Conservation (phyloP, 2,113 vertebrate genomes). For the Myiopsitta monachus region DNA sequence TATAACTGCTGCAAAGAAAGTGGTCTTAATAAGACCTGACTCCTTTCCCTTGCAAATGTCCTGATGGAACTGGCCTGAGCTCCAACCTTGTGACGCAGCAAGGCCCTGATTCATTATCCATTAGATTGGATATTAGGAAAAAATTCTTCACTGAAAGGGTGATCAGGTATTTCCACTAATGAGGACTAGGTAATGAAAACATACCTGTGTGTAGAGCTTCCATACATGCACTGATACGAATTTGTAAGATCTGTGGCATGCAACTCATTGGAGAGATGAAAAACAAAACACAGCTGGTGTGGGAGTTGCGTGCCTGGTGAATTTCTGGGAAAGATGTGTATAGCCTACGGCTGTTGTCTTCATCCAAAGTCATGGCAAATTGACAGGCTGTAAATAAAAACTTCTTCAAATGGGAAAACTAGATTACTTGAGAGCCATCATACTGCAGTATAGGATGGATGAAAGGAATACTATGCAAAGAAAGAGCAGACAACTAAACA, state of each 20-base stretch:
- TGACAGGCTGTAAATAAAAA: background rate
- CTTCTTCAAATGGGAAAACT: background rate
- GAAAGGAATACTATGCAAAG: background rate
- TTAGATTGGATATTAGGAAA: background rate
- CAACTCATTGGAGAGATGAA: background rate
- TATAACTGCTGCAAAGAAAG: background rate
- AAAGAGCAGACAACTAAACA: background rate
- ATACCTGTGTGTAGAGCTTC: background rate
- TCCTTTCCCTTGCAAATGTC: background rate
- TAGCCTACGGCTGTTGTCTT: background rate
- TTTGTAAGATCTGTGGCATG: background rate
- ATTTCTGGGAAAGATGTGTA: background rate
- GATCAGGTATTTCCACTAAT: background rate
- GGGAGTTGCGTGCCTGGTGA: background rate
- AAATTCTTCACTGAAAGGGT: background rate
- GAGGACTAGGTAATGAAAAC: background rate
- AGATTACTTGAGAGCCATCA: background rate
- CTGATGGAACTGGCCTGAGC: background rate
- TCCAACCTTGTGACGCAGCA: background rate
- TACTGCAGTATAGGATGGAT: background rate
- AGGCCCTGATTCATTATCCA: background rate
- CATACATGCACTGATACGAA: background rate
- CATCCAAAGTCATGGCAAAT: background rate
- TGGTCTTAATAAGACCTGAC: background rate
- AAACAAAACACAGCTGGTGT: background rate